Conservation (phyloP, 2,113 vertebrate genomes). For the Centropus bengalensis region DNA sequence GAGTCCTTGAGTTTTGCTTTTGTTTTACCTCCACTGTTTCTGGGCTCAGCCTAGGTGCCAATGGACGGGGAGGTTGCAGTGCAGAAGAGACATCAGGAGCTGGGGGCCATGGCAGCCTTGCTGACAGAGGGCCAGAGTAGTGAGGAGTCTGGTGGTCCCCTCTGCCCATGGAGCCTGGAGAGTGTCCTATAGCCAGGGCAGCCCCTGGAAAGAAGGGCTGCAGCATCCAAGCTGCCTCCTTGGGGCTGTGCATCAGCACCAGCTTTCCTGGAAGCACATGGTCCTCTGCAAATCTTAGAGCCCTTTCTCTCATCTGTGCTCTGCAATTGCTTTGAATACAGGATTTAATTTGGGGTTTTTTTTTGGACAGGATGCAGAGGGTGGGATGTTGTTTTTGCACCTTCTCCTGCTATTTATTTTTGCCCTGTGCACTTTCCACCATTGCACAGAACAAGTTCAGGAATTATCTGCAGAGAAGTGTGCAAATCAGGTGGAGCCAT, state of each 20-base stretch:
- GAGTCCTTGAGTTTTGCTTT: neutral
- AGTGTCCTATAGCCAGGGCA: neutral
- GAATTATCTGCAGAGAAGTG: constrained; percentile 15
- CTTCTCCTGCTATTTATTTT: neutral
- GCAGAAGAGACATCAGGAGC: neutral
- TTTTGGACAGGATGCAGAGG: neutral
- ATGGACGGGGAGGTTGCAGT: neutral
- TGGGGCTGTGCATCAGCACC: neutral
- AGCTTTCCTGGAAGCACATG: neutral
- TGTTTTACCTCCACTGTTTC: neutral
- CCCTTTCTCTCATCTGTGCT: neutral
- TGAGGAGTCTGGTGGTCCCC: neutral
- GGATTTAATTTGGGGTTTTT: neutral
- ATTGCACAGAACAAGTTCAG: neutral
- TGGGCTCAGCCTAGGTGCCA: neutral
- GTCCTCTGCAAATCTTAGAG: neutral
- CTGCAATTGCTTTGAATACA: neutral
- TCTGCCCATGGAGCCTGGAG: neutral
- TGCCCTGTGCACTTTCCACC: neutral
- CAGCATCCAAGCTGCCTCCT: neutral
- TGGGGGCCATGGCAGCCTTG: neutral
- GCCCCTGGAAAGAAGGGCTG: neutral
- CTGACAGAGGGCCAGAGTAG: neutral
- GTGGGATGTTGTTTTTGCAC: neutral
- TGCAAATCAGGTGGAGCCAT: constrained; percentile 49